Percentiles rank a stretch among this genome's conserved stretches.
phyloP scores from a whole-genome alignment of 2,113 vertebrate genomes.

The Hoplias malabaricus region DNA sequence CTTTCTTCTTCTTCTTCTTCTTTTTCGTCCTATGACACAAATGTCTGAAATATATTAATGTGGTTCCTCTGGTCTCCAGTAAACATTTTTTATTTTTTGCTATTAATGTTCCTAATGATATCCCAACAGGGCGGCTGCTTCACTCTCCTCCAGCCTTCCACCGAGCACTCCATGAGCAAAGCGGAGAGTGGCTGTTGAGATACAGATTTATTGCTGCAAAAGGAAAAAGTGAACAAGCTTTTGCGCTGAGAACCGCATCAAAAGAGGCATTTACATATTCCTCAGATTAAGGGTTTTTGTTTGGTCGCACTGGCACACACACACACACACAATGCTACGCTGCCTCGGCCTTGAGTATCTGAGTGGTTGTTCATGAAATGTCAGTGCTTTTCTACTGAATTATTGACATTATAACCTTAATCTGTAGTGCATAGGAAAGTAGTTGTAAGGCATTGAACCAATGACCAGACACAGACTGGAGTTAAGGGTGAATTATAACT shows the following conservation, averaged over 20 bases:
- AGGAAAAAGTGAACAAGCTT: conserved; percentile 27
- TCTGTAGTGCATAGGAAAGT: no score
- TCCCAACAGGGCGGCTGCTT: conserved; percentile 50
- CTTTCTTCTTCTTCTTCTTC: conserved; percentile 23
- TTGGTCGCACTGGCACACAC: neutral
- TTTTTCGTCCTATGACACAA: conserved; percentile 49
- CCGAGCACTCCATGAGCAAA: conserved; percentile 36
- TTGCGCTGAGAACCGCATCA: conserved; percentile 28
- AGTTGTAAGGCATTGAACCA: no score
- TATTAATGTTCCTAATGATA: conserved; percentile 67
- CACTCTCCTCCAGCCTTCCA: conserved; percentile 39
- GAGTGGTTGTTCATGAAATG: neutral
- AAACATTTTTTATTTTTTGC: conserved; percentile 56
- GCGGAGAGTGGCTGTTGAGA: conserved; percentile 24
- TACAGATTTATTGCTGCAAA: conserved; percentile 50
- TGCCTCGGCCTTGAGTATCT: neutral
- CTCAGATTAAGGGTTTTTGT: conserved; percentile 5
- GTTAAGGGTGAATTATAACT: no score
- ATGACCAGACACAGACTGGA: no score
- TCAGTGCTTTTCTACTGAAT: neutral
- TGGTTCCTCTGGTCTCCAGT: conserved; percentile 49
- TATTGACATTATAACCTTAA: neutral
- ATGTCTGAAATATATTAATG: conserved; percentile 46
- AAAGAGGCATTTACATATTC: conserved; percentile 28
- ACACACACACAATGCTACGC: neutral